phyloP scores from a whole-genome alignment of 2,113 vertebrate genomes.

The Blennius ocellaris region DNA sequence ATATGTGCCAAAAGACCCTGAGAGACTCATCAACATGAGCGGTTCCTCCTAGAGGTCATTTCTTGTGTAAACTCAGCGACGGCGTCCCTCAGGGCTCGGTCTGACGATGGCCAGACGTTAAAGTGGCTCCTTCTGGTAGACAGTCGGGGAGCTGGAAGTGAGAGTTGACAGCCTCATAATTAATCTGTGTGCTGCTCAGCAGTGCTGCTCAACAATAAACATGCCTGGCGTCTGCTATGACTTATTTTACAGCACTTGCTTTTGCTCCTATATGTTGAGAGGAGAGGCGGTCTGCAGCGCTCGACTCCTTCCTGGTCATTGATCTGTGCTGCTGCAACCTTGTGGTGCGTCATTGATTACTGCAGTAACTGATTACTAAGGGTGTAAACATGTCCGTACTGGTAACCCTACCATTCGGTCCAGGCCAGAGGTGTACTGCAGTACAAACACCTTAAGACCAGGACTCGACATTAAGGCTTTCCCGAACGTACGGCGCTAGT shows the following conservation, averaged over 20 bases:
- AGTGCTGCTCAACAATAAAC: constrained; percentile 56
- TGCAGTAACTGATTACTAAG: too few relatives aligned
- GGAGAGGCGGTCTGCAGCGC: constrained; percentile 23
- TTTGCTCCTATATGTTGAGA: constrained; percentile 46
- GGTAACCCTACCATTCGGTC: too few relatives aligned
- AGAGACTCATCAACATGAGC: neutral
- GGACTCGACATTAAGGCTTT: too few relatives aligned
- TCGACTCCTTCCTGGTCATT: constrained; percentile 19
- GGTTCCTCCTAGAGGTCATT: constrained; percentile 50
- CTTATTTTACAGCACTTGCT: constrained; percentile 59
- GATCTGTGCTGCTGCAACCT: constrained; percentile 25
- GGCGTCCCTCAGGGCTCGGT: constrained; percentile 28
- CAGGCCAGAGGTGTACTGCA: too few relatives aligned
- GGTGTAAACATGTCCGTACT: too few relatives aligned
- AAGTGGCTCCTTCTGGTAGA: constrained; percentile 54
- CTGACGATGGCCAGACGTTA: constrained; percentile 40
- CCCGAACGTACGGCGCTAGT: too few relatives aligned
- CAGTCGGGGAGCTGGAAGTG: constrained; percentile 40
- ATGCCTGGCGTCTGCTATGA: constrained; percentile 53
- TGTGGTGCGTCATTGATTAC: neutral
- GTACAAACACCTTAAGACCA: too few relatives aligned
- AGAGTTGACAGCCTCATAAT: constrained; percentile 58
- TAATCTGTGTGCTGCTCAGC: constrained; percentile 43
- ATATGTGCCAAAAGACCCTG: neutral
- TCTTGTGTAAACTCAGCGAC: constrained; percentile 56